Conservation (phyloP, 2,888 invertebrate genomes). For the Xestia rhomboidea region DNA sequence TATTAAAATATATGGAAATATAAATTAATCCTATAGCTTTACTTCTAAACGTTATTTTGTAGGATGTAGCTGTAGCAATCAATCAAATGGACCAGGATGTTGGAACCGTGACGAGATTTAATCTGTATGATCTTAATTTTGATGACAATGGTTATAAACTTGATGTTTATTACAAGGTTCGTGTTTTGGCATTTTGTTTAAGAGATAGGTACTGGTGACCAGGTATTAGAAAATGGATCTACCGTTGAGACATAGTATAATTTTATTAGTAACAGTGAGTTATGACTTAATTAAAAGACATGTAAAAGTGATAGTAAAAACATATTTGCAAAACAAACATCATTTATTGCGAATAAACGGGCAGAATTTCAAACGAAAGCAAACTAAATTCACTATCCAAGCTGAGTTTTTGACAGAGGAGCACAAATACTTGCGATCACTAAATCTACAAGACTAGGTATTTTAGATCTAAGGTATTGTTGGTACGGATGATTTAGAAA, state of each 20-base stretch:
- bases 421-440: background rate
- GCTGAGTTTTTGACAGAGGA: background rate
- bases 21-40: constrained; percentile 28
- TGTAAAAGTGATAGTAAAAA: no score
- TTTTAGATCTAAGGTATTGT: background rate
- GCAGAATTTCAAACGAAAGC: background rate
- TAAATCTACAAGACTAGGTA: background rate
- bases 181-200: constrained; percentile 4
- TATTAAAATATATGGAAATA: constrained; percentile 22
- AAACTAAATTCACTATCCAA: background rate
- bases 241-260: background rate
- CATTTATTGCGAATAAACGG: no score
- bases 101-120: constrained; percentile 32
- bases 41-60: constrained; percentile 33
- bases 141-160: constrained; percentile 45
- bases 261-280: no score
- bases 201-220: background rate
- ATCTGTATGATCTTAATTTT: constrained; percentile 48
- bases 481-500: background rate
- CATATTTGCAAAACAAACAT: no score
- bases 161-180: background rate
- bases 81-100: constrained; percentile 54
- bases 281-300: no score
- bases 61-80: constrained; percentile 35
- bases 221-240: background rate